phyloP scores from a whole-genome alignment of 2,113 vertebrate species.

The Sakesphorus luctuosus region DNA sequence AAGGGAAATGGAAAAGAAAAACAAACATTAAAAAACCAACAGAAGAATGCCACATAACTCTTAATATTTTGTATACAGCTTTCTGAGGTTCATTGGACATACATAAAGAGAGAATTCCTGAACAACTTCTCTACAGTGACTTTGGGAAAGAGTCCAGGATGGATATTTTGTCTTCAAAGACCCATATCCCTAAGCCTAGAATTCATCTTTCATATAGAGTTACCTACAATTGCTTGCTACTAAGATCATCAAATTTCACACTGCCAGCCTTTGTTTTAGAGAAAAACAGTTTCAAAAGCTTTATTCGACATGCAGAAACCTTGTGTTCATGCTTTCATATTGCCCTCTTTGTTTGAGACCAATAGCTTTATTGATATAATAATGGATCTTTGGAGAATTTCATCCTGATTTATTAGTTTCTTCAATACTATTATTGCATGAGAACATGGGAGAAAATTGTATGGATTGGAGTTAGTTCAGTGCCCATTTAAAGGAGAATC shows the following conservation, averaged over 20 bases:
- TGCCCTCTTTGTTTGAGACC: neutral
- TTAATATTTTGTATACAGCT: neutral
- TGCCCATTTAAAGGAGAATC: neutral
- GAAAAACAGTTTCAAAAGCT: neutral
- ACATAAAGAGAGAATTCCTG: neutral
- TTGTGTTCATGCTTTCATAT: neutral
- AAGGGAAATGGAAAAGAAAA: neutral
- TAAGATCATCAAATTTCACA: neutral
- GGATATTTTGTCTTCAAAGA: neutral
- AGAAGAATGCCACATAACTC: neutral
- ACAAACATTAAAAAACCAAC: neutral
- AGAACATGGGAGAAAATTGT: neutral
- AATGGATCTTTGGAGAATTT: neutral
- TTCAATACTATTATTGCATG: neutral
- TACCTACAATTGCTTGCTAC: neutral
- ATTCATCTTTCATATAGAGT: neutral
- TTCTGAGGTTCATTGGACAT: neutral
- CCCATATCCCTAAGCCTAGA: neutral
- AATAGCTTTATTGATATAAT: neutral
- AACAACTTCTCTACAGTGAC: neutral
- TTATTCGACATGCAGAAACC: neutral
- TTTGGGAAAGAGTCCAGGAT: neutral
- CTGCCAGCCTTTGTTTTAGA: neutral
- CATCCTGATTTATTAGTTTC: conserved; percentile 11
- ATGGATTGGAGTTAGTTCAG: neutral